Percentiles rank a stretch among this genome's conserved stretches.
Evolutionary conservation across 2,888 invertebrate genomes (phyloP).

Genomic region (Drosophila dives): DNA sequence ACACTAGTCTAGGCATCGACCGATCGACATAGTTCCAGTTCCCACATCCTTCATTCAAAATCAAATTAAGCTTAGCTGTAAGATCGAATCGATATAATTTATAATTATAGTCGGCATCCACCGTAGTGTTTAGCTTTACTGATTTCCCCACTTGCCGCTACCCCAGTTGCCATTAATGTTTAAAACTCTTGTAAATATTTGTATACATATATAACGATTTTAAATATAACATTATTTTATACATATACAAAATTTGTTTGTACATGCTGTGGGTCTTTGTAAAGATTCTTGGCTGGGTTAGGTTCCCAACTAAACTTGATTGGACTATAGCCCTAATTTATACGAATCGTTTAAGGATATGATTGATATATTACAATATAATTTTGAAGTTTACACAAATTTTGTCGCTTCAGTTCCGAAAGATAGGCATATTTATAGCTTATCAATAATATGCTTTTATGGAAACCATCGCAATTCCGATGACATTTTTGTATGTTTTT

Average conservation of each 20-base stretch:
- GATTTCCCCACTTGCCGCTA: constrained; percentile 47
- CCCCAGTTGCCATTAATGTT: constrained; percentile 36
- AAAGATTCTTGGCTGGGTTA: background rate
- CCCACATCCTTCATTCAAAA: constrained; percentile 12
- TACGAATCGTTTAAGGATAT: no score
- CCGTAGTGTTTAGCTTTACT: constrained; percentile 50
- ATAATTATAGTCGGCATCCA: constrained; percentile 51
- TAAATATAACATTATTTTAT: background rate
- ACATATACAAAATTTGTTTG: constrained; percentile 2
- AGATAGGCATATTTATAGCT: background rate
- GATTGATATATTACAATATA: no score
- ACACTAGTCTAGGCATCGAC: constrained; percentile 87
- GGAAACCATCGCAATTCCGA: background rate
- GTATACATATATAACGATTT: constrained; percentile 52
- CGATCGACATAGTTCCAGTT: background rate
- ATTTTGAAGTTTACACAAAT: no score
- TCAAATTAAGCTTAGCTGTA: constrained; percentile 27
- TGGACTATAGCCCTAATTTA: background rate
- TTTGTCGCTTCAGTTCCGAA: background rate
- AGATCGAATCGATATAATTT: constrained; percentile 9
- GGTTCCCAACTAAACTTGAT: background rate
- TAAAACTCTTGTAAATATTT: constrained; percentile 58
- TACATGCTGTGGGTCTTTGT: background rate
- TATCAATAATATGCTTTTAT: background rate
- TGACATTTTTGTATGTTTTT: background rate